phyloP scores from a whole-genome alignment of 2,797 vertebrate species.

The Chelon auratus region DNA sequence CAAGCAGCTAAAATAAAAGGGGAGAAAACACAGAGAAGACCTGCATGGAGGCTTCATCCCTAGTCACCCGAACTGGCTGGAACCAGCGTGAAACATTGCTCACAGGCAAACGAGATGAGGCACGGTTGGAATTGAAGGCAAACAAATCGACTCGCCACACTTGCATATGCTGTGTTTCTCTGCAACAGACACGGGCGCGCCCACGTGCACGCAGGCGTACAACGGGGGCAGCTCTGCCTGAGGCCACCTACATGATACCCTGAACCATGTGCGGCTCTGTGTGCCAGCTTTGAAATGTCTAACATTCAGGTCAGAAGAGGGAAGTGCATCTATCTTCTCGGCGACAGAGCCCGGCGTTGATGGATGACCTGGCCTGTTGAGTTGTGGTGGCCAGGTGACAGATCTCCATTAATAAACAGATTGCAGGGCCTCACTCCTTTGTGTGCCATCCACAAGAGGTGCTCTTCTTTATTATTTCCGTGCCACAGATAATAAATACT shows the following conservation, averaged over 20 bases:
- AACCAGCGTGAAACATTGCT: slow-evolving; percentile 82
- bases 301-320: slow-evolving; percentile 82
- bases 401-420: slow-evolving; percentile 86
- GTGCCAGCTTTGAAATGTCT: slow-evolving; percentile 77
- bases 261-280: slow-evolving; percentile 76
- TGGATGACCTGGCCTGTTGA: slow-evolving; percentile 80
- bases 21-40: slow-evolving; percentile 75
- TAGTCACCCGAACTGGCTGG: slow-evolving; percentile 75
- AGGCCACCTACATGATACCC: slow-evolving; percentile 77
- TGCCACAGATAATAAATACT: slow-evolving; percentile 89
- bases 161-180: slow-evolving; percentile 75
- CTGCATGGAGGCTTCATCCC: slow-evolving; percentile 71
- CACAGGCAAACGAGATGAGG: slow-evolving; percentile 83
- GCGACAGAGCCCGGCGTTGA: slow-evolving; percentile 76
- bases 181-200: slow-evolving; percentile 48
- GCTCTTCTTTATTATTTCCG: slow-evolving; percentile 85
- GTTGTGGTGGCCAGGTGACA: slow-evolving; percentile 83
- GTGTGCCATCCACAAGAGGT: slow-evolving; percentile 83
- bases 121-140: slow-evolving; percentile 78
- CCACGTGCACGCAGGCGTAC: slow-evolving; percentile 47
- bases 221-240: slow-evolving; percentile 57
- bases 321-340: slow-evolving; percentile 81
- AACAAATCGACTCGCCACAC: slow-evolving; percentile 81
- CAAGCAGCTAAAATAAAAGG: slow-evolving; percentile 77
- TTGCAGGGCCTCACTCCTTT: slow-evolving; percentile 80